Percentiles rank a stretch among this genome's conserved stretches.
Conservation (phyloP, 2,113 vertebrate genomes). For the Psittacula cyanocephala region DNA sequence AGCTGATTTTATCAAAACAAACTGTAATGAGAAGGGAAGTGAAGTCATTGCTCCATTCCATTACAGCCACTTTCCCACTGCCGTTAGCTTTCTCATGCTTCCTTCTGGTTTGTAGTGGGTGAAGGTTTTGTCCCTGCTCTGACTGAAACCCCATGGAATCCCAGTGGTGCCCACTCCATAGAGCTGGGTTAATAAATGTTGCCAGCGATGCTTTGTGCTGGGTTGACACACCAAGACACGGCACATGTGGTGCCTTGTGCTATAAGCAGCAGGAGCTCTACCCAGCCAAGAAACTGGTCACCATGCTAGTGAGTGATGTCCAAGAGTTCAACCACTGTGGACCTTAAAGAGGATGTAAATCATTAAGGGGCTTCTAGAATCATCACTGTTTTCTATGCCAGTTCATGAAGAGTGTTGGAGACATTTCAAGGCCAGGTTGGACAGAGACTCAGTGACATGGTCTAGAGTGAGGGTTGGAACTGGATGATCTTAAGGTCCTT, state of each 20-base stretch:
- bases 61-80: not conserved
- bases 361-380: not conserved
- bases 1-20: not conserved
- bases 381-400: not conserved
- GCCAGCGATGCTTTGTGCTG: not conserved
- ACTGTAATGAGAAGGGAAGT: not conserved
- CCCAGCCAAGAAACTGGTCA: not conserved
- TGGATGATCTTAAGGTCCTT: not conserved
- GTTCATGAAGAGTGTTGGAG: not conserved
- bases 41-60: not conserved
- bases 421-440: not conserved
- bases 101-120: not conserved
- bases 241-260: not conserved
- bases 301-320: not conserved
- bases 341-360: not conserved
- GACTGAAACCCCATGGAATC: not conserved
- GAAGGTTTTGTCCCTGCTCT: not conserved
- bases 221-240: not conserved
- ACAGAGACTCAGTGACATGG: not conserved
- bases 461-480: not conserved
- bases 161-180: too few relatives aligned
- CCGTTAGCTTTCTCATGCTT: not conserved
- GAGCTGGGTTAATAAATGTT: not conserved
- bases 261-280: not conserved
- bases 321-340: too few relatives aligned